These are phyloP conservation scores for Eudasyphora cyanicolor DNA, from an alignment of 2,888 invertebrate species.

Conservation along the genomic window DNA sequence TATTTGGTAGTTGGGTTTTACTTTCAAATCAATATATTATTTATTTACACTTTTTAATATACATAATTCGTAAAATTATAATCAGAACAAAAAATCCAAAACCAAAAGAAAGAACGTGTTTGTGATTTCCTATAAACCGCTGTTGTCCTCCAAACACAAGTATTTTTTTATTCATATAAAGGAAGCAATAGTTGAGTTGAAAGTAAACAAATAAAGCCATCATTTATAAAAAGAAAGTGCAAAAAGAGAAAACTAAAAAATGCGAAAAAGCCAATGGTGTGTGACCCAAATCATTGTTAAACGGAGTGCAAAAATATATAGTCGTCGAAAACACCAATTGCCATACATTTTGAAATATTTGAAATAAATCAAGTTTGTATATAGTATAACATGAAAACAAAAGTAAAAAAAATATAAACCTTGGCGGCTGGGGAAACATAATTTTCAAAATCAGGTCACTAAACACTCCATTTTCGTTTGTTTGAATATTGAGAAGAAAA, in stretches of 20 bases:
- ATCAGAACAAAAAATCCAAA: neutral
- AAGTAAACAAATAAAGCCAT: slow-evolving; percentile 10
- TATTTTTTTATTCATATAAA: neutral
- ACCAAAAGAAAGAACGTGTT: neutral
- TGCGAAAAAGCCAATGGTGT: slow-evolving; percentile 45
- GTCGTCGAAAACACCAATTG: slow-evolving; percentile 56
- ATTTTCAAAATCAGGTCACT: slow-evolving; percentile 56
- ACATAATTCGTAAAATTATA: neutral
- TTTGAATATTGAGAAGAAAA: slow-evolving; percentile 28
- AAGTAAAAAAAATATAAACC: slow-evolving; percentile 52
- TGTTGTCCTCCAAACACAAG: slow-evolving; percentile 16
- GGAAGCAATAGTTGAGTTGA: neutral
- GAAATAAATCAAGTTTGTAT: slow-evolving; percentile 46
- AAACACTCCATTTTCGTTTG: slow-evolving; percentile 40
- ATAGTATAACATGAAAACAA: slow-evolving; percentile 34
- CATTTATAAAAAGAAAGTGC: slow-evolving; percentile 46
- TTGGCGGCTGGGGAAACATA: neutral
- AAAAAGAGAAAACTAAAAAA: slow-evolving; percentile 25
- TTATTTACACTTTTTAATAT: slow-evolving; percentile 20
- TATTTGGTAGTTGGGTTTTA: slow-evolving; percentile 56
- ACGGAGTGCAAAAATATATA: slow-evolving; percentile 49
- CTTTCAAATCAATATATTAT: neutral
- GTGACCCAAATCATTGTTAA: slow-evolving; percentile 35
- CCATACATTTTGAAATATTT: slow-evolving; percentile 36
- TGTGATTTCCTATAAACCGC: neutral